Conservation (phyloP, 2,888 invertebrate species). For the Allygus modestus region DNA sequence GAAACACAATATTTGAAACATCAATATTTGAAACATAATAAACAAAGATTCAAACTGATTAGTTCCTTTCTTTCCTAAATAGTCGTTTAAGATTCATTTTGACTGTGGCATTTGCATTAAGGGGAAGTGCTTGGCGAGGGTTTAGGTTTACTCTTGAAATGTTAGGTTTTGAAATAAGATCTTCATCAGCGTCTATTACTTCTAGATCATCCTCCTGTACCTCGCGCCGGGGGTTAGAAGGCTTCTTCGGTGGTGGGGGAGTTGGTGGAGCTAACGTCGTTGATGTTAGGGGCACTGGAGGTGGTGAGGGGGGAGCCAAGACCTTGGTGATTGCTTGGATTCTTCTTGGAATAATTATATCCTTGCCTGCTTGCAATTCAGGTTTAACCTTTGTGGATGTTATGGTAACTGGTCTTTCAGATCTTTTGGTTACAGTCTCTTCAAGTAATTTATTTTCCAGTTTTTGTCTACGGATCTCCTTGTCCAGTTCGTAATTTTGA, state of each 20-base stretch:
- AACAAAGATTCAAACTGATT: not conserved
- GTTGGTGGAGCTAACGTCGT: not conserved
- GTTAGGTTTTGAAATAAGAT: constrained; percentile 20
- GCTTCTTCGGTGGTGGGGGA: not conserved
- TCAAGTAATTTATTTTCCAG: constrained; percentile 2
- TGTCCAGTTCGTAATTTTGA: constrained; percentile 9
- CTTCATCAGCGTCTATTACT: not conserved
- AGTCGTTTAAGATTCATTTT: not conserved
- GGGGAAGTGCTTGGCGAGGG: constrained; percentile 40
- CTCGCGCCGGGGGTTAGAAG: constrained; percentile 11
- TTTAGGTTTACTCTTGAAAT: constrained; percentile 29
- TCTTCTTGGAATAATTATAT: not conserved
- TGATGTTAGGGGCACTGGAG: not conserved
- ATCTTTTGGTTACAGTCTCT: not conserved
- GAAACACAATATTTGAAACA: too few species aligned
- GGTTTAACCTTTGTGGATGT: not conserved
- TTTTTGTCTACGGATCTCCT: constrained; percentile 18
- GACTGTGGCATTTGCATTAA: constrained; percentile 16
- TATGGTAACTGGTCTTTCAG: not conserved
- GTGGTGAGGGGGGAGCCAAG: not conserved
- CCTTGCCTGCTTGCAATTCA: not conserved
- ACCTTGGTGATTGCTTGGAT: not conserved
- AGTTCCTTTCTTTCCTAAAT: constrained; percentile 20
- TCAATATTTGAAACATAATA: too few species aligned
- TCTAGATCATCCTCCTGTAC: constrained; percentile 19